phyloP scores from a whole-genome alignment of 2,797 vertebrate genomes.

The Gastrophryne carolinensis region DNA sequence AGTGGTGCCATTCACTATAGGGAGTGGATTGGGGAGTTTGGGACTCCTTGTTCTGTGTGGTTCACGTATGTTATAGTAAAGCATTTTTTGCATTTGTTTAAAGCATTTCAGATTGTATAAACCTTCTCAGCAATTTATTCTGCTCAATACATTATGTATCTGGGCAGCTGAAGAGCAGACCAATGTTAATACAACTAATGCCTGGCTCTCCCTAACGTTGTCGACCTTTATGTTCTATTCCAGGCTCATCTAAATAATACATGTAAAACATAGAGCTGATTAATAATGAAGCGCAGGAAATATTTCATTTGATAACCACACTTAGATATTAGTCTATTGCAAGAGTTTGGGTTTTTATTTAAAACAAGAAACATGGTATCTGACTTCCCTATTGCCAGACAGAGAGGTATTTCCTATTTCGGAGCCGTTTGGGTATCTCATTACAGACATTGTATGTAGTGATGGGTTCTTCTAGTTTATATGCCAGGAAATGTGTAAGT shows the following conservation, averaged over 20 bases:
- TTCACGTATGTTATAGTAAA: too few relatives aligned
- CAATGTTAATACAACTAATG: too few relatives aligned
- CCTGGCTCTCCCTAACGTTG: constrained; percentile 3
- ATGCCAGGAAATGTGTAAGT: constrained; percentile 57
- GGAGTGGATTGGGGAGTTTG: too few relatives aligned
- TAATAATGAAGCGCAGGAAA: constrained; percentile 32
- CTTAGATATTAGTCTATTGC: background rate
- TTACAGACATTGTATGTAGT: background rate
- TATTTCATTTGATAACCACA: constrained; percentile 19
- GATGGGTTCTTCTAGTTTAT: constrained; percentile 40
- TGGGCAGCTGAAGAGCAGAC: too few relatives aligned
- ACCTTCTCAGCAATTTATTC: too few relatives aligned
- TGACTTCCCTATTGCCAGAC: too few relatives aligned
- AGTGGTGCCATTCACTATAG: too few relatives aligned
- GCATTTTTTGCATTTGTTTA: too few relatives aligned
- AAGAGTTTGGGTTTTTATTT: background rate
- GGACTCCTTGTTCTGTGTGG: too few relatives aligned
- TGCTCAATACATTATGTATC: too few relatives aligned
- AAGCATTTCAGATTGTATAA: too few relatives aligned
- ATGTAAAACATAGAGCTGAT: constrained; percentile 20
- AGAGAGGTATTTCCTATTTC: background rate
- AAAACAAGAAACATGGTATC: background rate
- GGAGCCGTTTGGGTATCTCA: background rate
- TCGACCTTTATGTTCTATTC: constrained; percentile 25
- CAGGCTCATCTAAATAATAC: constrained; percentile 23